Base-by-base conservation (phyloP, 1,140 invertebrate genomes). In the Aethina tumida region DNA sequence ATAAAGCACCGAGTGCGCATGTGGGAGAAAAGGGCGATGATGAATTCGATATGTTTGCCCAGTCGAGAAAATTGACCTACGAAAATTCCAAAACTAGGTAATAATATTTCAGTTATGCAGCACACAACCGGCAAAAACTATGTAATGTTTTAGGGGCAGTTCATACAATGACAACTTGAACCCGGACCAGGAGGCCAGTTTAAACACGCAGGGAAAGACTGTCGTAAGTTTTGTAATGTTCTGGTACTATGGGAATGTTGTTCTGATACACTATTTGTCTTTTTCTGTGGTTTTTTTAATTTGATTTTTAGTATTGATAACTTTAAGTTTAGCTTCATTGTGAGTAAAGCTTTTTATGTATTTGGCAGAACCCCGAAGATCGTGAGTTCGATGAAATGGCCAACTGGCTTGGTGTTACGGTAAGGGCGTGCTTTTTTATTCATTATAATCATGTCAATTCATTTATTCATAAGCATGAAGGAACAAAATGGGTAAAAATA, bases 371-470 rank as follows among this genome's bases (percentile, higher is more conserved):
- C 70, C 78, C 76, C 49, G 50, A 49, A 66, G 82, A 89, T 57
- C 79, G 78, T 62, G 89, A 94, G 65, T 87, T 92, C 70, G 86
- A 88, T 70, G 89, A 94, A 69, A 92, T 93, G 76, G 88, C 88
- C 52, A 81, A 84, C 55, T 95, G 89, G 89, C 73, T 93, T 53
- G 77, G 74, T 55, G 77, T 68, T 13, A 55, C 58, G 45, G 60
- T 62, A 58, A 55, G 57, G 53, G 24, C 21, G 37, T 42, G 33
- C 35, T 20, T 41, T 30, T 15, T 33, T 39, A 37, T 39, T 15
- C 33, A 15, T 26, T 27, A 14, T 25, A 22, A 7, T 7, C 18
- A 33, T 16, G 28, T 21, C 14, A 18, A 31, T 12, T 33, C 31
- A 33, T 17, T 33, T 33, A 17, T 7, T 24, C 21, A 24, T 24